phyloP scores from a whole-genome alignment of 2,888 invertebrate species.

The Caenorhabditis imperialis region DNA sequence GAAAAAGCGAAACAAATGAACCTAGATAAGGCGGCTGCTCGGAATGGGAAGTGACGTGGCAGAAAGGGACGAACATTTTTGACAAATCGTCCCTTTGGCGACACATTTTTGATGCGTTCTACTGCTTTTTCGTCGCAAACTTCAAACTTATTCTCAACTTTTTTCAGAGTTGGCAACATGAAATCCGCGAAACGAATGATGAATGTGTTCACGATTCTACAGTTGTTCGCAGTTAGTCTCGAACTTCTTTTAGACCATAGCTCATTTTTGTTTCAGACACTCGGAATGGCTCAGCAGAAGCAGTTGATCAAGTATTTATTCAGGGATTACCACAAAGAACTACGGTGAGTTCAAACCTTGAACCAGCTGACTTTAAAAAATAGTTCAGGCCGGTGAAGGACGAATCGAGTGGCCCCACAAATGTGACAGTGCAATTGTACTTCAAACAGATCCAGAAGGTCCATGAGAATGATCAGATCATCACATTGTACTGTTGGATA shows the following conservation, averaged over 20 bases:
- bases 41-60: too few species aligned
- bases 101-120: slow-evolving; percentile 27
- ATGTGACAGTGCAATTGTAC: slow-evolving; percentile 76
- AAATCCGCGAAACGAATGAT: neutral
- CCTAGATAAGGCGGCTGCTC: too few species aligned
- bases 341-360: slow-evolving; percentile 44
- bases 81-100: slow-evolving; percentile 41
- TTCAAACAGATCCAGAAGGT: slow-evolving; percentile 77
- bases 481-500: slow-evolving; percentile 77
- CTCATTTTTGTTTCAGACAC: neutral
- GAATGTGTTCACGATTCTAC: slow-evolving; percentile 1
- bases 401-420: slow-evolving; percentile 71
- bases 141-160: neutral
- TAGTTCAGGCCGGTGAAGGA: slow-evolving; percentile 61
- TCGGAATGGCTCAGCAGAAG: slow-evolving; percentile 52
- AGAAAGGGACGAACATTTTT: slow-evolving; percentile 19
- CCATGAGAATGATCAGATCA: slow-evolving; percentile 75
- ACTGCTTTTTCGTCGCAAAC: too few species aligned
- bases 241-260: neutral
- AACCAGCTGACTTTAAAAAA: neutral
- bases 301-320: slow-evolving; percentile 70
- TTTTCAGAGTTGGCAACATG: slow-evolving; percentile 11
- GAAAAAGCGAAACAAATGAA: too few species aligned
- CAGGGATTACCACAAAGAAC: slow-evolving; percentile 71
- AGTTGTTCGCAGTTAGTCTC: slow-evolving; percentile 7